Evolutionary conservation across 2,113 vertebrate genomes (phyloP).

Genomic region (Rhadina sibilatrix): DNA sequence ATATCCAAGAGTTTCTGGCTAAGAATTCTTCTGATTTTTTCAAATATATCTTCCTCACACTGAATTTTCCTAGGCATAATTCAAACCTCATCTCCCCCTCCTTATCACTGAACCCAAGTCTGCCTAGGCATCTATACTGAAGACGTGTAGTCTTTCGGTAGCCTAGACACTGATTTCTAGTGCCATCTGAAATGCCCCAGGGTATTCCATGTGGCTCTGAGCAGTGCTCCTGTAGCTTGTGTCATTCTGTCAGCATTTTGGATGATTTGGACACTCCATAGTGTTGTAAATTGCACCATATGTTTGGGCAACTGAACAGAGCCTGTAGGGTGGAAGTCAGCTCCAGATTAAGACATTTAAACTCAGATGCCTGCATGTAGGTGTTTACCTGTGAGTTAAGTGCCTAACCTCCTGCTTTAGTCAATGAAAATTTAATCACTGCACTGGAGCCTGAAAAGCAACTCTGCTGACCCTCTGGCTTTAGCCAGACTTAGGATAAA

Average conservation of each 20-base stretch:
- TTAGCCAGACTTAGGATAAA: constrained; percentile 1
- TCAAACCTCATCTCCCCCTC: background rate
- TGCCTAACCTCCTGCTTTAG: background rate
- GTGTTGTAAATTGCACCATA: background rate
- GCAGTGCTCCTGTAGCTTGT: background rate
- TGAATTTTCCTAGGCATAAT: background rate
- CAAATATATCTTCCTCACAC: background rate
- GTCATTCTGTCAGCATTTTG: constrained; percentile 28
- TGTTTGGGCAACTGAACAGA: constrained; percentile 6
- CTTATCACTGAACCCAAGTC: background rate
- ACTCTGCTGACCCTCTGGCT: background rate
- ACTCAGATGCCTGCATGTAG: background rate
- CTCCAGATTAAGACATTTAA: constrained; percentile 24
- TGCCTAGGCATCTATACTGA: background rate
- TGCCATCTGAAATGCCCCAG: constrained; percentile 28
- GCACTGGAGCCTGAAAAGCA: background rate
- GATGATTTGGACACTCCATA: constrained; percentile 2
- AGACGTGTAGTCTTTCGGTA: background rate
- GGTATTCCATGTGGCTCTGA: constrained; percentile 31
- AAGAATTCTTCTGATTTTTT: background rate
- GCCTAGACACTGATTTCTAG: background rate
- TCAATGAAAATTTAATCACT: constrained; percentile 55
- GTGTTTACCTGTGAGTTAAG: background rate
- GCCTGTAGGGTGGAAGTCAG: background rate
- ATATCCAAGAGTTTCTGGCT: background rate